Evolutionary conservation across 1,140 invertebrate species (phyloP), one percentile per base, ranked within the genome.

Genomic region (Drosophila guanche): DNA sequence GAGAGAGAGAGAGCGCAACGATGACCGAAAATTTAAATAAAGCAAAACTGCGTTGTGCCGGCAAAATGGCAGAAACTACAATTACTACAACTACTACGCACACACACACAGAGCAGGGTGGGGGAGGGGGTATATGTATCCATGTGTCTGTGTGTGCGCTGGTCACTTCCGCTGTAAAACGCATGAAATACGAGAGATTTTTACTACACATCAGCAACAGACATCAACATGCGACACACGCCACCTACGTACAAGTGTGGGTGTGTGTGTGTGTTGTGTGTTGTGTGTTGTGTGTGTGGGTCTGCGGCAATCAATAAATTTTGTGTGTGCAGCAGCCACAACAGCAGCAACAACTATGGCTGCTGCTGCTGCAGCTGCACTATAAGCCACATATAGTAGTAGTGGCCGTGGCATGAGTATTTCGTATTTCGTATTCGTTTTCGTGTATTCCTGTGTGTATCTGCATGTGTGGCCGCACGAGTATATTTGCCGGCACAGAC

Each of bases 141-240:
- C 65, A 76, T 76, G 45, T 20, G 56, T 59, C 27, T 61, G 60
- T 54, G 46, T 47, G 57, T 46, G 46, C 48, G 43, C 33, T 79
- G 83, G 83, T 88, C 83, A 86, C 78, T 86, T 86, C 81, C 83
- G 72, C 29, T 75, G 72, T 60, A 63, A 54, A 75, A 75, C 71
- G 81, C 83, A 81, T 86, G 81, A 86, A 88, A 86, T 86, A 86
- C 81, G 77, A 86, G 73, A 58, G 69, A 81, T 86, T 85, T 85
- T 85, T 85, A 85, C 80, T 86, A 85, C 81, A 81, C 81, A 85
- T 69, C 80, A 84, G 71, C 79, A 75, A 41, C 79, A 79, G 75
- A 60, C 33, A 37, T 37, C 33, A 53, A 50, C 69, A 60, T 71
- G 77, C 77, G 48, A 62, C 72, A 66, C 33, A 37, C 40, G 47